Evolutionary conservation across 2,888 invertebrate species (phyloP), one percentile per base, ranked within the genome.

Genomic region (Agrilus mali): DNA sequence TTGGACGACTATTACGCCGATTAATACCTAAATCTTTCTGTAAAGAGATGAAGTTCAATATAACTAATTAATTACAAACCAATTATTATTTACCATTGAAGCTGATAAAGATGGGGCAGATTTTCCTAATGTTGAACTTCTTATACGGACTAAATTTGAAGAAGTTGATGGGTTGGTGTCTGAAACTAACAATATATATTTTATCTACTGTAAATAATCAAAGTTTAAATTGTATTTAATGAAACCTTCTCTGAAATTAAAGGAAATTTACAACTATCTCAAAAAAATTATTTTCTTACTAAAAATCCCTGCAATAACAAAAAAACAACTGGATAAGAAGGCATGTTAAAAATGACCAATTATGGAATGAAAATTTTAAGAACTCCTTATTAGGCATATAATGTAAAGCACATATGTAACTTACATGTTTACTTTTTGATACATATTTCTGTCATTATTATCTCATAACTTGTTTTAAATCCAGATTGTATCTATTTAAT

Each of bases 81-180:
- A 20, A 2, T 20, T 6, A 20, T 20, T 5, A 36, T 71, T 74
- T 64, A 78, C 84, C 78, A 80, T 78, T 59, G 78, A 80, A 63
- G 73, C 72, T 40, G 92, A 90, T 50, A 95, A 74, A 41, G 92
- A 89, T 38, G 95, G 95, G 47, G 94, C 94, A 2, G 94, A 95
- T 66, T 94, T 93, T 41, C 95, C 94, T 56, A 95, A 77, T 41
- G 84, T 77, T 7, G 90, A 88, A 60, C 83, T 82, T 53, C 88
- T 81, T 80, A 94, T 86, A 49, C 89, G 82, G 61, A 89, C 75
- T 58, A 95, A 72, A 70, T 93, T 94, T 45, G 80, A 77, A 38
- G 73, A 59, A 54, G 77, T 74, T 43, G 50, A 40, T 15, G 33
- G 27, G 40, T 44, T 41, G 16, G 32, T 15, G 45, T 46, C 45